Base-by-base conservation (phyloP, 2,888 invertebrate species). In the Agrochola lota region DNA sequence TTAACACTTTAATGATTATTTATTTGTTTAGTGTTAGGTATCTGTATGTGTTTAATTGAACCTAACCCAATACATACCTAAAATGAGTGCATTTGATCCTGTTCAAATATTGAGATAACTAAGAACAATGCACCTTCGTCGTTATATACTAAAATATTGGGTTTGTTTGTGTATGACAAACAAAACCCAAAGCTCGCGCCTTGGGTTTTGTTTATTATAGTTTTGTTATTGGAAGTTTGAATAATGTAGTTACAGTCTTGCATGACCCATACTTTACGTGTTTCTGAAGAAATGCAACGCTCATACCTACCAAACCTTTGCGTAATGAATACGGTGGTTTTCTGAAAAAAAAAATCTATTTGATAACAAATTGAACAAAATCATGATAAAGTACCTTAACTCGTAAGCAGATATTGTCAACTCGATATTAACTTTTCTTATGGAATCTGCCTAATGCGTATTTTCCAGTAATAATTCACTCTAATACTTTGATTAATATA, bases 21-120 rank as follows among this genome's bases (percentile, higher is more conserved):
- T 78, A 20, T 78, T 78, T 78, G 63, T 78, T 78, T 63, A 57
- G 40, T 26, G 15, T 30, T 55, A 46, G 0, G 20, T 30, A 59
- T 43, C 7, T 26, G 46, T 43, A 26, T 17, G 40, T 55, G n/a
- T 60, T 55, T 49, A 43, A 72, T 49, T 68, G 59, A 46, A 67
- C 57, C 15, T 62, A 35, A 73, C 4, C 26, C 1, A 26, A 43
- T 11, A 7, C 26, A 35, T 43, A 59, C 15, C 20, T 35, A 26
- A 15, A 46, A 35, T 20, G 23, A 57, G 40, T 30, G 20, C 60
- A 20, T 63, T 43, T 17, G 57, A 69, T 64, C 59, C 59, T 82
- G 59, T 49, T 26, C 40, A 82, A 82, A 82, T 76, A 80, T 76
- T 81, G 57, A 20, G 9, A 20, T 20, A 43, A 63, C n/a, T 52